phyloP scores from a whole-genome alignment of 2,888 invertebrate species.

The Alitta virens region DNA sequence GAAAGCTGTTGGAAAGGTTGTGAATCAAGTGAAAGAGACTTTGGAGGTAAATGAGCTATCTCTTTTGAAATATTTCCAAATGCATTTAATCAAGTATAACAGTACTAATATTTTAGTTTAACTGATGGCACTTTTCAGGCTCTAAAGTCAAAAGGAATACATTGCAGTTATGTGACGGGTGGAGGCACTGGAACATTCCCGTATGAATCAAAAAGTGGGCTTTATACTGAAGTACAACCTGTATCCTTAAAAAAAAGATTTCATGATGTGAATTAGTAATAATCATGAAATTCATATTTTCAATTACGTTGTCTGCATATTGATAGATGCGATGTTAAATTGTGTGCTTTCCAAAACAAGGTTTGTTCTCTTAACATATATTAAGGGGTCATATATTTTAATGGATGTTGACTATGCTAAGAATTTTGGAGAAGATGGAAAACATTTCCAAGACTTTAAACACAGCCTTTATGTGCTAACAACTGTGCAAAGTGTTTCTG shows the following conservation, averaged over 20 bases:
- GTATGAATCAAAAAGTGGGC: constrained; percentile 25
- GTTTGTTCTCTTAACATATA: background rate
- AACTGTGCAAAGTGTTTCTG: constrained; percentile 28
- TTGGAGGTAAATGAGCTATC: constrained; percentile 13
- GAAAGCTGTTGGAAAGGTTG: constrained; percentile 20
- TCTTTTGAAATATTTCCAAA: background rate
- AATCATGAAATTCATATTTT: too few relatives aligned
- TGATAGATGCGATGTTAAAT: too few relatives aligned
- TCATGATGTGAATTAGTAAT: too few relatives aligned
- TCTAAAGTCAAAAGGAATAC: constrained; percentile 16
- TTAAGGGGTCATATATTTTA: constrained; percentile 29
- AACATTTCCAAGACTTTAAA: constrained; percentile 21
- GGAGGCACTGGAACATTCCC: constrained; percentile 30
- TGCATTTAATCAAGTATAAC: background rate
- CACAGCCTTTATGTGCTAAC: constrained; percentile 27
- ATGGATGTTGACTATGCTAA: constrained; percentile 31
- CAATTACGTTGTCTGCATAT: too few relatives aligned
- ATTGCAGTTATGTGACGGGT: constrained; percentile 28
- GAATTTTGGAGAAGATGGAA: constrained; percentile 20
- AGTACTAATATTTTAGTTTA: background rate
- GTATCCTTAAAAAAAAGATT: constrained; percentile 19
- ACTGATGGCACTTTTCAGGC: constrained; percentile 13
- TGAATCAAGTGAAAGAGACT: constrained; percentile 9
- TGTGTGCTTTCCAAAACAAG: too few relatives aligned
- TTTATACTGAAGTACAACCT: constrained; percentile 32